phyloP scores from a whole-genome alignment of 1,140 invertebrate genomes.

The Oreohelix idahoensis region DNA sequence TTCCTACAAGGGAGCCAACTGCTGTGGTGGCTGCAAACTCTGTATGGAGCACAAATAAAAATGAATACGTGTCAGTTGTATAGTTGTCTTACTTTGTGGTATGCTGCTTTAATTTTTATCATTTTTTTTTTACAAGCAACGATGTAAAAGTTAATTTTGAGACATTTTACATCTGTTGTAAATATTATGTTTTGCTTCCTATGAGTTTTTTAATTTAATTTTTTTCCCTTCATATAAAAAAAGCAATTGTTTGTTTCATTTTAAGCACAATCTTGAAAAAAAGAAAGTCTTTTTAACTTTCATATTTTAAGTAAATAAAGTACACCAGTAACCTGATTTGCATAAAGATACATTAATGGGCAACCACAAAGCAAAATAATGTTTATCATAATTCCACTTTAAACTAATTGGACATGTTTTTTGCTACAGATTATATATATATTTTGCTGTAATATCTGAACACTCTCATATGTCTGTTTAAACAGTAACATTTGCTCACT shows the following conservation, averaged over 20 bases:
- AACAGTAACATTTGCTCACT: too few species aligned
- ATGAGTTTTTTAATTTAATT: not conserved
- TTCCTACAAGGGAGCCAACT: too few species aligned
- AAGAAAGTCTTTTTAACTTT: not conserved
- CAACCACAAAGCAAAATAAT: too few species aligned
- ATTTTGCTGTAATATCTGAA: too few species aligned
- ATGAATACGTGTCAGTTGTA: too few species aligned
- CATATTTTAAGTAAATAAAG: not conserved
- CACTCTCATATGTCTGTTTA: too few species aligned
- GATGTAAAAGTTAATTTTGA: not conserved
- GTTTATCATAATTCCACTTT: too few species aligned
- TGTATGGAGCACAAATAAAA: too few species aligned
- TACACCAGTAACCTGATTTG: not conserved
- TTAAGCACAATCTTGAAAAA: not conserved
- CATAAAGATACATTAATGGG: not conserved
- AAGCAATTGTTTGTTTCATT: not conserved
- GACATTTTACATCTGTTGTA: not conserved
- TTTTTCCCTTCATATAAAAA: not conserved
- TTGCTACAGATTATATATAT: too few species aligned
- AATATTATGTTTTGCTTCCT: not conserved
- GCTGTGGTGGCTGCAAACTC: too few species aligned
- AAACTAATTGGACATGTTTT: too few species aligned
- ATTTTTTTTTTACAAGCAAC: not conserved
- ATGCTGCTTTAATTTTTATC: not conserved
- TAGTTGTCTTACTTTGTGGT: not conserved